Conservation (phyloP, 92 coral and sea anemone genomes). For the Muricea muricata region DNA sequence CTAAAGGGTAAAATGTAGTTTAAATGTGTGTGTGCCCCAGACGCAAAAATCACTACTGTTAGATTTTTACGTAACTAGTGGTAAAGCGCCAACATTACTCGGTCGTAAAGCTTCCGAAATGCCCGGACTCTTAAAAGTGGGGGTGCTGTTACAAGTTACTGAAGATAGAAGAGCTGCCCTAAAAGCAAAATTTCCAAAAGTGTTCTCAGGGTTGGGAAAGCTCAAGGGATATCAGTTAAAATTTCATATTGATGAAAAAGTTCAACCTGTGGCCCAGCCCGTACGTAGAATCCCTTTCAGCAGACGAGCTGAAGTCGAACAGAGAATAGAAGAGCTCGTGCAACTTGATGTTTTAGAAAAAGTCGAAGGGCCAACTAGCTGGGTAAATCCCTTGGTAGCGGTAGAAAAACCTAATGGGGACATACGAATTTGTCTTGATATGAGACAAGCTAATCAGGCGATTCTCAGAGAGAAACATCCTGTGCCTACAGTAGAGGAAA, state of each 20-base stretch:
- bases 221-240: slow-evolving; percentile 38
- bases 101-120: slow-evolving; percentile 41
- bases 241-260: slow-evolving; percentile 5
- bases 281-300: slow-evolving; percentile 1
- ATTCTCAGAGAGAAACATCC: slow-evolving; percentile 36
- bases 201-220: slow-evolving; percentile 52
- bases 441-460: slow-evolving; percentile 28
- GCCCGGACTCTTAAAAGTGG: slow-evolving; percentile 39
- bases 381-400: slow-evolving; percentile 41
- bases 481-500: slow-evolving; percentile 43
- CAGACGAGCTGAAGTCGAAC: not conserved
- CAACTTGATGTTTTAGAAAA: slow-evolving; percentile 22
- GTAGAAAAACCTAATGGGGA: slow-evolving; percentile 42
- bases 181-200: slow-evolving; percentile 51
- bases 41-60: slow-evolving; percentile 5
- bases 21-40: slow-evolving; percentile 23
- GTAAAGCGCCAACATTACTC: slow-evolving; percentile 38
- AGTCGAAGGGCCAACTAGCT: slow-evolving; percentile 47
- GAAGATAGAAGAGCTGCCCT: slow-evolving; percentile 54
- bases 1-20: slow-evolving; percentile 46
- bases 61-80: slow-evolving; percentile 46
- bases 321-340: not conserved
- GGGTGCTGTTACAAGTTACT: slow-evolving; percentile 6
- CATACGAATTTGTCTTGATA: slow-evolving; percentile 40
- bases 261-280: not conserved